These are phyloP conservation scores for Ophion costatus DNA, from an alignment of 2,888 invertebrate species.

Conservation along the genomic window DNA sequence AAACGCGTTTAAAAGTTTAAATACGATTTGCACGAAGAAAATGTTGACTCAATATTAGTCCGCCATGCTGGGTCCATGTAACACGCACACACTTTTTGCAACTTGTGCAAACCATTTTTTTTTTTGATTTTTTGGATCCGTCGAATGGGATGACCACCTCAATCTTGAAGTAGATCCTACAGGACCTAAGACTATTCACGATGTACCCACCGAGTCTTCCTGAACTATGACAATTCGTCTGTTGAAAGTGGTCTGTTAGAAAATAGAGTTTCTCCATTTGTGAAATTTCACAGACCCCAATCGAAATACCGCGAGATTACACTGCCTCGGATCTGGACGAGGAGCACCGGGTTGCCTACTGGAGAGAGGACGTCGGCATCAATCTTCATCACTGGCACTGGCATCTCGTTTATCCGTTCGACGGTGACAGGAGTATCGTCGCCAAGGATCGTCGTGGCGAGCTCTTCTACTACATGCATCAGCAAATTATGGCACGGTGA, in stretches of 20 bases:
- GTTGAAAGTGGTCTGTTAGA: not conserved
- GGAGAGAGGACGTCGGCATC: constrained; percentile 93
- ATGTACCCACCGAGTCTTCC: too few relatives aligned
- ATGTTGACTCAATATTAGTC: too few relatives aligned
- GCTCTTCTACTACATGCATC: constrained; percentile 92
- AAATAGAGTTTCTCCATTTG: not conserved
- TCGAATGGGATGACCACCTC: too few relatives aligned
- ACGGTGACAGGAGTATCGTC: constrained; percentile 87
- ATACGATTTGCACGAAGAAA: too few relatives aligned
- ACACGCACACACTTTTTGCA: too few relatives aligned
- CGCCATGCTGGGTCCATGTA: too few relatives aligned
- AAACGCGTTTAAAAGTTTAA: too few relatives aligned
- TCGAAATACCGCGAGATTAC: constrained; percentile 90
- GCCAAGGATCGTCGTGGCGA: constrained; percentile 91
- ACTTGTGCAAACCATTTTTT: too few relatives aligned
- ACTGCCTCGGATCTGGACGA: constrained; percentile 90
- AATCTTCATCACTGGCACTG: constrained; percentile 97
- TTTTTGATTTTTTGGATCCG: not conserved
- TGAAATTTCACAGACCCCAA: constrained; percentile 84
- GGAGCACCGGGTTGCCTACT: constrained; percentile 93
- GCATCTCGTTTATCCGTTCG: constrained; percentile 94
- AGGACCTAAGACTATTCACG: too few relatives aligned
- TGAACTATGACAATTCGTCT: too few relatives aligned
- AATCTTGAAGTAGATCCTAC: too few relatives aligned
- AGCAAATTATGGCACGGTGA: constrained; percentile 88